Evolutionary conservation across 1,140 invertebrate species (phyloP), one percentile per base, ranked within the genome.

Genomic region (Brachionus calyciflorus): DNA sequence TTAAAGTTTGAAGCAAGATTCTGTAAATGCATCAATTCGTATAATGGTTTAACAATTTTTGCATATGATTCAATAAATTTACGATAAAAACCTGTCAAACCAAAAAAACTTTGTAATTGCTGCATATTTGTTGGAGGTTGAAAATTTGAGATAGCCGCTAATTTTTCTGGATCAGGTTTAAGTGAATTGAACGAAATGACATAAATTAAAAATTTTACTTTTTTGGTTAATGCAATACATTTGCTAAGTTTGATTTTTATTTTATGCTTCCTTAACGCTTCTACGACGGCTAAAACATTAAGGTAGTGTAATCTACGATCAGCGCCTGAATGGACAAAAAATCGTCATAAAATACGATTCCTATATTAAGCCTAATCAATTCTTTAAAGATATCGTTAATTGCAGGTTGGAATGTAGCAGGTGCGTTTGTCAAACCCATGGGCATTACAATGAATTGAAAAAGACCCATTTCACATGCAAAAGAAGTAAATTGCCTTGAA

Each of bases 191-290:
- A 44, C 17, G 78, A 70, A 9, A 80, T 73, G 1, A 76, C 24
- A 69, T 79, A 76, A 17, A 77, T 78, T 7, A 80, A 28, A 60
- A 49, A 77, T 0, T 37, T 17, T 10, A 79, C 49, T 17, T 37
- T 1, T 44, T 68, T 77, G 1, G 17, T 9, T 6, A 14, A 40
- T 3, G 87, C 87, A 48, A 83, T 76, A 30, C 79, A 82, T 80
- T 86, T 85, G 68, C 80, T 53, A 2, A 83, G 77, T 21, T 84
- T 86, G 2, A 87, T 79, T 4, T 82, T 85, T 2, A 87, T 77
- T 24, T 82, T 81, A 2, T 83, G 82, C 48, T 78, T 60, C 24
- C 55, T 75, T 7, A 87, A 77, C 44, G 80, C 78, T 19, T 80
- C 46, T 4, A 86, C 80, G 5, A 88, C 78, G 33, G 78, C 68